Evolutionary conservation across 2,888 invertebrate genomes (phyloP), one percentile per base, ranked within the genome.

Genomic region (Cloeon dipterum): DNA sequence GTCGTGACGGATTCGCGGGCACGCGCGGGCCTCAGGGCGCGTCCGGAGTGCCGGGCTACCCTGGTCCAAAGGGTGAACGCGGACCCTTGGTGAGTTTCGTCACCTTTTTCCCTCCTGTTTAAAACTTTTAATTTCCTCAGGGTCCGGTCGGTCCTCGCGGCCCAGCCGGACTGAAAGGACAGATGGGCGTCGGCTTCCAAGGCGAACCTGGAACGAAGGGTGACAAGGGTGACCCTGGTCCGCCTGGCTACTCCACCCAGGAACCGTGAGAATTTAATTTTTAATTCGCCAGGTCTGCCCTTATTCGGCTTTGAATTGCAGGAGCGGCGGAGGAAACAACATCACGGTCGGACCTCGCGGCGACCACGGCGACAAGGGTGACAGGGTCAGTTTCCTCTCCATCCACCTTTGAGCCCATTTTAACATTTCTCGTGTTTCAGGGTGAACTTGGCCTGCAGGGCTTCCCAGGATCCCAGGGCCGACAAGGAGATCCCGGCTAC

Each of bases 111-210:
- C n/a, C n/a, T n/a, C n/a, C n/a, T n/a, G n/a, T n/a, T n/a, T n/a
- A n/a, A n/a, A n/a, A n/a, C n/a, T 32, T 39, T 23, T 32, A 29
- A 21, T 35, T 38, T 41, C 54, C 51, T 37, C 45, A 77, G 69
- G 86, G 86, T 37, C 61, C 63, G 4, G 54, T 62, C 35, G 86
- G 86, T 42, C 46, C 55, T 2, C 68, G 66, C 45, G 88, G 88
- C 39, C 54, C 59, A 5, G 73, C 72, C 56, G 82, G 82, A 42
- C 55, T 59, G 14, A 74, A 72, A 55, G 71, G 71, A 40, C 56
- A 60, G 32, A 62, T 62, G 57, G 70, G 70, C n/a, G 45, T 68
- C 18, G 65, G 63, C 5, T 65, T 58, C 42, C 65, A 68, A 51
- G 74, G 75, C 4, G 45, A 51, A 7, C 59, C 62, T 39, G 74